Conservation (phyloP, 2,888 invertebrate species). For the Synergus umbraculus region DNA sequence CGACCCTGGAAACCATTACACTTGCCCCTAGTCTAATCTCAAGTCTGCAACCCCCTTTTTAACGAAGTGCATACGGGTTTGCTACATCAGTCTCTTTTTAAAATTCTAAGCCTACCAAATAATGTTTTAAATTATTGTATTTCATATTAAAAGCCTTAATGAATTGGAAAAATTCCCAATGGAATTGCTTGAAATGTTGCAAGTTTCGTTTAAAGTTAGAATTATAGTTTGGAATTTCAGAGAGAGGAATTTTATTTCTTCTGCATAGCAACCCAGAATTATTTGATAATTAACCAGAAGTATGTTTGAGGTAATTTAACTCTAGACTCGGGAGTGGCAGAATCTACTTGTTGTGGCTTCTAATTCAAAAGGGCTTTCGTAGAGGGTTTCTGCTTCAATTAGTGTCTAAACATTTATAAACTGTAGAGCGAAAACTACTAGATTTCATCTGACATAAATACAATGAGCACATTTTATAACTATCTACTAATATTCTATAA, state of each 20-base stretch:
- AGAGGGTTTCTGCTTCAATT: conserved; percentile 36
- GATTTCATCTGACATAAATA: conserved; percentile 25
- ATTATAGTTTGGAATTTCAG: too few relatives aligned
- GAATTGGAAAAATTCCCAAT: too few relatives aligned
- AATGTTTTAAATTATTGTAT: too few relatives aligned
- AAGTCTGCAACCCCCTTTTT: conserved; percentile 11
- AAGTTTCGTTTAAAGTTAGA: neutral
- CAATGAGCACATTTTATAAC: conserved; percentile 11
- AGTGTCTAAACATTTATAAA: conserved; percentile 23
- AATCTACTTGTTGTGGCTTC: conserved; percentile 23
- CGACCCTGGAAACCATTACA: conserved; percentile 26
- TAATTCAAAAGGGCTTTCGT: conserved; percentile 38
- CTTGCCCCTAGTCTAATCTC: conserved; percentile 29
- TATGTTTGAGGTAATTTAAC: conserved; percentile 25
- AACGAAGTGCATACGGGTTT: neutral
- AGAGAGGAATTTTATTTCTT: neutral
- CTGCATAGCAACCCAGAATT: neutral
- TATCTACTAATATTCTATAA: neutral
- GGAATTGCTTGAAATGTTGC: neutral
- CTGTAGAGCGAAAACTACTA: conserved; percentile 16
- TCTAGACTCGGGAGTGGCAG: conserved; percentile 24
- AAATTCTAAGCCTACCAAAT: too few relatives aligned
- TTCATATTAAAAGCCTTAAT: too few relatives aligned
- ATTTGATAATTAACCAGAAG: conserved; percentile 30
- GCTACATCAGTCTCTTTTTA: too few relatives aligned